Conservation (phyloP, 2,113 vertebrate genomes). For the Colius striatus region DNA sequence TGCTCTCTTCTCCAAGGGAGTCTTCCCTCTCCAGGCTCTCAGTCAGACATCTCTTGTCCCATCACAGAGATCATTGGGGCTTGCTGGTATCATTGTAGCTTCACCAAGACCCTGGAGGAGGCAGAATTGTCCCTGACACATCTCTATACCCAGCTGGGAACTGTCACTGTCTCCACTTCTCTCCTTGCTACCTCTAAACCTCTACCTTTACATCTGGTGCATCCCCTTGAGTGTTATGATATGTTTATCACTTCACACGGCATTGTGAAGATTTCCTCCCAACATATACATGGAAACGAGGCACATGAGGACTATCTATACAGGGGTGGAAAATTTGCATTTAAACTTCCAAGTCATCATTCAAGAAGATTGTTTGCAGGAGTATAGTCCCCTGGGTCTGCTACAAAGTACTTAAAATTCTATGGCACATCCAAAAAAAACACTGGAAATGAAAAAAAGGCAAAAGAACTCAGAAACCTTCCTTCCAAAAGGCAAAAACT, state of each 20-base stretch:
- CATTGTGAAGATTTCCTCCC: neutral
- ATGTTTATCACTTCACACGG: neutral
- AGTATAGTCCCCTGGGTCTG: neutral
- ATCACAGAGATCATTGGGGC: neutral
- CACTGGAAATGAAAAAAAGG: neutral
- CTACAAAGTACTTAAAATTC: neutral
- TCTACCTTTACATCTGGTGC: neutral
- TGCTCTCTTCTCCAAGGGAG: neutral
- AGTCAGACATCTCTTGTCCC: neutral
- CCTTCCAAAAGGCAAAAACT: neutral
- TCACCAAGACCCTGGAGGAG: neutral
- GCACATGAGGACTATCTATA: fast-evolving
- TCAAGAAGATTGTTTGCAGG: neutral
- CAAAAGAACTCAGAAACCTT: neutral
- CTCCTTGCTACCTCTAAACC: neutral
- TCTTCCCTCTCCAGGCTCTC: too few relatives aligned
- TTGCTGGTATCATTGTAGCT: too few relatives aligned
- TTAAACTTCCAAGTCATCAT: neutral
- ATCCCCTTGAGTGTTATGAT: too few relatives aligned
- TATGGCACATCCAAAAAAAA: neutral
- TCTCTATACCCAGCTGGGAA: neutral
- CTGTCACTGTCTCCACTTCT: neutral
- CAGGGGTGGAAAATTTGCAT: fast-evolving
- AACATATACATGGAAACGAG: fast-evolving
- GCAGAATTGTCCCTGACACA: too few relatives aligned